Percentiles rank a stretch among this genome's conserved stretches.
Evolutionary conservation across 2,113 vertebrate genomes (phyloP).

Genomic region (Rutilus rutilus): DNA sequence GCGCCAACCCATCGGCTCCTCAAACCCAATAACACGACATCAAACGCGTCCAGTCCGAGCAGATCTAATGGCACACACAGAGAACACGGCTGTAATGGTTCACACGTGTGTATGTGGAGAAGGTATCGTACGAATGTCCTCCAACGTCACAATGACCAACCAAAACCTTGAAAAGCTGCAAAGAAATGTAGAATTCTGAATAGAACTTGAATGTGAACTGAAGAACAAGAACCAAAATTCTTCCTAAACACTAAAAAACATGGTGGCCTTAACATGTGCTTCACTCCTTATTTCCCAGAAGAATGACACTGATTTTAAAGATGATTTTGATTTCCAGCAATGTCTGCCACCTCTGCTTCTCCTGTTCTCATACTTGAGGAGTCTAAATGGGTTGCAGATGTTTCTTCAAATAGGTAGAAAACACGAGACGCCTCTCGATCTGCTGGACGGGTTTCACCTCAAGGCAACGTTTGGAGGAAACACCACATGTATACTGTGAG

Average conservation of each 20-base stretch:
- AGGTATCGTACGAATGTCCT: constrained; percentile 31
- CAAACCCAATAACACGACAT: constrained; percentile 63
- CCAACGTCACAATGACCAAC: background rate
- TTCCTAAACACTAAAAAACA: background rate
- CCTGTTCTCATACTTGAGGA: constrained; percentile 63
- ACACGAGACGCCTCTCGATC: constrained; percentile 60
- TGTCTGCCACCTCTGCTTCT: constrained; percentile 58
- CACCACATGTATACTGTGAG: constrained; percentile 47
- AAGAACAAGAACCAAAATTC: background rate
- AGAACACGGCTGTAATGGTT: constrained; percentile 52
- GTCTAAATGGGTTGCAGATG: constrained; percentile 79
- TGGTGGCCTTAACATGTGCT: background rate
- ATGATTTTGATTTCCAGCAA: constrained; percentile 43
- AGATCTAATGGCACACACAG: background rate
- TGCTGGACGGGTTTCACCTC: constrained; percentile 12
- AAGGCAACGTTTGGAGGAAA: constrained; percentile 18
- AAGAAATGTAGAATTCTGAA: too few species aligned
- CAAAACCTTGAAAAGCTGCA: background rate
- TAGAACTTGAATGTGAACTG: background rate
- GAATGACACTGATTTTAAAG: background rate
- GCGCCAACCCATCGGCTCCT: constrained; percentile 46
- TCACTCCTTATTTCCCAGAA: background rate
- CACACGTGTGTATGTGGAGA: constrained; percentile 48
- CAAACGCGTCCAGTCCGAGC: constrained; percentile 41
- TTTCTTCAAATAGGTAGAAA: constrained; percentile 59